Base-by-base conservation (phyloP, 2,113 vertebrate species). In the Cyprinodon variegatus region DNA sequence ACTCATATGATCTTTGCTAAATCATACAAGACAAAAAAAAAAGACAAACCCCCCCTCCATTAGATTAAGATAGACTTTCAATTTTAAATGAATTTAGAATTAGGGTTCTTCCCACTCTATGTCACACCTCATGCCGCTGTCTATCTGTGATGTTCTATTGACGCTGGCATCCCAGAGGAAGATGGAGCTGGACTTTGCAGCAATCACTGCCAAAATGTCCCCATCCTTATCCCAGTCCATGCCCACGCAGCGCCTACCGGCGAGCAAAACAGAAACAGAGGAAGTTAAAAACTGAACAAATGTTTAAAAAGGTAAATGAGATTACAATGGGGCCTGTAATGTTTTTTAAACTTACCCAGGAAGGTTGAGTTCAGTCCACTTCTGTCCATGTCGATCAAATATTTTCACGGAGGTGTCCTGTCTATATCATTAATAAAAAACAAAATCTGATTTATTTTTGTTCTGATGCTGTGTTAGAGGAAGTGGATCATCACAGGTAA, bases 191-290 rank as follows among this genome's bases (percentile, higher is more conserved):
- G 96, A 97, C 91, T 98, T 98, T 76, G 98, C 96, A 67, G 97
- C 95, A 89, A 99, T 96, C 78, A 97, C 91, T 53, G 98, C 97
- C 86, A 99, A 88, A 72, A 94, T 96, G 83, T 98, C 97, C 65
- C 98, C 98, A 79, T 99, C 96, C 86, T 98, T 99, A 91, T 99
- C 96, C 98, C 98, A 99, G 85, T 99, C 97, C 95, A 99, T 95
- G 60, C 94, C 93, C 73, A 97, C 86, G 88, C 95, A 99, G 50
- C 90, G 94, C 39, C 98, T 99, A 43, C 37, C 50, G 29, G 14
- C 15, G 20, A 22, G 1, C 43, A 39, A 41, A 61, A 10, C 60
- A 67, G 39, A 39, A 66, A 40, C 14, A 70, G 1, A 11, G 1
- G 3, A 76, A 72, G 17, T 60, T 6, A 48, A 74, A 1, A 65